These are phyloP conservation scores for Uloborus plumipes DNA, from an alignment of 2,888 invertebrate species.

Conservation along the genomic window DNA sequence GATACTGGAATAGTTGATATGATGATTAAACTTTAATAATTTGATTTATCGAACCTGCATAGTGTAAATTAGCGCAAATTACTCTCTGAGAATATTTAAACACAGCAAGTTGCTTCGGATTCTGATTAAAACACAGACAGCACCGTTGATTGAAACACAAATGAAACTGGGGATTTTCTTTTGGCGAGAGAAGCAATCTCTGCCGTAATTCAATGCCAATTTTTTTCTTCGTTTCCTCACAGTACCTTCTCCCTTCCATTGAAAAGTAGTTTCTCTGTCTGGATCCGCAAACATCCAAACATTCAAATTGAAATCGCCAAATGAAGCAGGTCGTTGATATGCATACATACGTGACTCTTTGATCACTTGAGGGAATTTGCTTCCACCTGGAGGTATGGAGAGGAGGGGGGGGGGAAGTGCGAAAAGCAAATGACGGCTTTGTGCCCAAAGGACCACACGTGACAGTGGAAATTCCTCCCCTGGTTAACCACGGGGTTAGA, in stretches of 20 bases:
- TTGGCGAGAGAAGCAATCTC: too few relatives aligned
- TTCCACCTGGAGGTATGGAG: slow-evolving; percentile 28
- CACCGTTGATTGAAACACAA: too few relatives aligned
- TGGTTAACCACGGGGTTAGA: slow-evolving; percentile 12
- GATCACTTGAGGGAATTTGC: slow-evolving; percentile 48
- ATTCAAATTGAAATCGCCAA: slow-evolving; percentile 47
- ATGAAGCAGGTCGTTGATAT: slow-evolving; percentile 24
- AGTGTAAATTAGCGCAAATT: too few relatives aligned
- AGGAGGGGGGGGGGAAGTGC: slow-evolving; percentile 26
- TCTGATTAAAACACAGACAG: too few relatives aligned
- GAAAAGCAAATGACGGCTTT: slow-evolving; percentile 50
- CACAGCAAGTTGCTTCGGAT: too few relatives aligned
- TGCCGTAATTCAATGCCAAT: too few relatives aligned
- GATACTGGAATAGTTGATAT: too few relatives aligned
- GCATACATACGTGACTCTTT: slow-evolving; percentile 51
- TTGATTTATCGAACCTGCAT: too few relatives aligned
- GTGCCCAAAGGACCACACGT: slow-evolving; percentile 36
- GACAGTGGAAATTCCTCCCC: slow-evolving; percentile 4
- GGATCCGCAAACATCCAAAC: slow-evolving; percentile 13
- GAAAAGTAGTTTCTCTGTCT: too few relatives aligned
- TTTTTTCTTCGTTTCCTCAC: not conserved
- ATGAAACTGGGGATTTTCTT: too few relatives aligned
- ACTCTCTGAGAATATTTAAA: too few relatives aligned
- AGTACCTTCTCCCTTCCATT: not conserved
- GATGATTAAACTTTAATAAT: too few relatives aligned